Percentiles rank a stretch among this genome's conserved stretches.
These are phyloP conservation scores for Mythimna lalbum DNA, from an alignment of 2,888 invertebrate genomes.

Conservation along the genomic window DNA sequence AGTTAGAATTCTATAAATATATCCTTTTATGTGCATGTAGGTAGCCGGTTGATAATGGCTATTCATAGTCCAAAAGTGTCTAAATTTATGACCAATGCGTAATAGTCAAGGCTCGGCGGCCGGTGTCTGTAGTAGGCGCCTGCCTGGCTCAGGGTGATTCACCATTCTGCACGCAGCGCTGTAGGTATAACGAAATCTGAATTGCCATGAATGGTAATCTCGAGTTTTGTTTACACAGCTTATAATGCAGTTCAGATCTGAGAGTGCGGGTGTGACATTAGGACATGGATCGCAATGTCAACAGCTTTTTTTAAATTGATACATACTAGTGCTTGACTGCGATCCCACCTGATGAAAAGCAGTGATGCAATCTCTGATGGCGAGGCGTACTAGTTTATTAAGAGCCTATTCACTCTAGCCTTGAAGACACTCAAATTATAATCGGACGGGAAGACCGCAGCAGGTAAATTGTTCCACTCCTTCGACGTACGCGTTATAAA, in stretches of 20 bases:
- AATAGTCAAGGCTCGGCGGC: slow-evolving; percentile 54
- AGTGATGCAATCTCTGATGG: no score
- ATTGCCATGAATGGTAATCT: slow-evolving; percentile 68
- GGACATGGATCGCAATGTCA: not conserved
- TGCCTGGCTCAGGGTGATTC: slow-evolving; percentile 69
- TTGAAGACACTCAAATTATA: no score
- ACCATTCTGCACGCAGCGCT: slow-evolving; percentile 58
- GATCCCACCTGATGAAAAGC: no score
- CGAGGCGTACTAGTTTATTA: no score
- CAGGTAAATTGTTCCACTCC: no score
- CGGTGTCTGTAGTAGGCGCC: slow-evolving; percentile 65
- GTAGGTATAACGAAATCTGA: slow-evolving; percentile 50
- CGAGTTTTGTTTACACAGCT: slow-evolving; percentile 48
- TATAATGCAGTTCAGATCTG: slow-evolving; percentile 50
- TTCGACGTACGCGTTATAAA: no score
- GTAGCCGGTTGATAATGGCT: slow-evolving; percentile 50
- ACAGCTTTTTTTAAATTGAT: not conserved
- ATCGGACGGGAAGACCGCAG: no score
- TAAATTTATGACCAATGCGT: slow-evolving; percentile 63
- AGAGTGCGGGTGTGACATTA: slow-evolving; percentile 36
- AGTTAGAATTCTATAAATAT: slow-evolving; percentile 58
- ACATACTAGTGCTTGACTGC: no score
- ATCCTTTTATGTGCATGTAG: slow-evolving; percentile 56
- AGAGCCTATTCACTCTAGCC: no score
- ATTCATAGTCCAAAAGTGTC: slow-evolving; percentile 63